Percentiles rank a stretch among this genome's conserved stretches.
Evolutionary conservation across 2,113 vertebrate genomes (phyloP).

Genomic region (Malurus alboscapulatus): DNA sequence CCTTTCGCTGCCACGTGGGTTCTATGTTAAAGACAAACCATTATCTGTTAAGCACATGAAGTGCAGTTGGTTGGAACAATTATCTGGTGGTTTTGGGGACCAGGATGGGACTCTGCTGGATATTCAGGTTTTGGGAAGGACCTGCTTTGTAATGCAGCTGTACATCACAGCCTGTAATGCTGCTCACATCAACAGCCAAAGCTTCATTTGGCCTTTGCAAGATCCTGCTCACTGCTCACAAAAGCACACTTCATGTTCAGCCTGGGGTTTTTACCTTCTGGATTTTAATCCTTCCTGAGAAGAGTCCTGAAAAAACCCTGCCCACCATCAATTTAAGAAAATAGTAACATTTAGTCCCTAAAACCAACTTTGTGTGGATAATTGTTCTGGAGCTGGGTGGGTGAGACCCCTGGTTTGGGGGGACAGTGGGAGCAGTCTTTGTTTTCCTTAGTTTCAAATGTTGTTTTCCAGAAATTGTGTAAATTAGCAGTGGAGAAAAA

Average conservation of each 20-base stretch:
- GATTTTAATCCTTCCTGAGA: background rate
- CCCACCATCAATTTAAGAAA: background rate
- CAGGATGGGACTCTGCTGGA: background rate
- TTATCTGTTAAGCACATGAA: background rate
- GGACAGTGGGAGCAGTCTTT: background rate
- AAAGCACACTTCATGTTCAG: background rate
- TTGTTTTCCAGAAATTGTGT: background rate
- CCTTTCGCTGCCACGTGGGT: background rate
- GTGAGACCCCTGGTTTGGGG: background rate
- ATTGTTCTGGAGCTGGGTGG: slow-evolving; percentile 13
- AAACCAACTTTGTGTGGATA: background rate
- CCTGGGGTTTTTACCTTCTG: background rate
- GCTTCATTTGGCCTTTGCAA: background rate
- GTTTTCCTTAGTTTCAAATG: background rate
- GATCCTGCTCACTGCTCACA: background rate
- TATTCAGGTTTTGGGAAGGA: background rate
- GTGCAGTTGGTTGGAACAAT: background rate
- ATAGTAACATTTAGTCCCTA: background rate
- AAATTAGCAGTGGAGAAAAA: background rate
- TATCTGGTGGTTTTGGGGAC: slow-evolving; percentile 39
- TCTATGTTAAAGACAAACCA: background rate
- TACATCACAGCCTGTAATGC: too few relatives aligned
- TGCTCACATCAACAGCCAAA: background rate
- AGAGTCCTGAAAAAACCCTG: background rate
- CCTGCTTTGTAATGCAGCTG: background rate